Evolutionary conservation across 2,888 invertebrate genomes (phyloP).

Genomic region (Morpho deidamia): DNA sequence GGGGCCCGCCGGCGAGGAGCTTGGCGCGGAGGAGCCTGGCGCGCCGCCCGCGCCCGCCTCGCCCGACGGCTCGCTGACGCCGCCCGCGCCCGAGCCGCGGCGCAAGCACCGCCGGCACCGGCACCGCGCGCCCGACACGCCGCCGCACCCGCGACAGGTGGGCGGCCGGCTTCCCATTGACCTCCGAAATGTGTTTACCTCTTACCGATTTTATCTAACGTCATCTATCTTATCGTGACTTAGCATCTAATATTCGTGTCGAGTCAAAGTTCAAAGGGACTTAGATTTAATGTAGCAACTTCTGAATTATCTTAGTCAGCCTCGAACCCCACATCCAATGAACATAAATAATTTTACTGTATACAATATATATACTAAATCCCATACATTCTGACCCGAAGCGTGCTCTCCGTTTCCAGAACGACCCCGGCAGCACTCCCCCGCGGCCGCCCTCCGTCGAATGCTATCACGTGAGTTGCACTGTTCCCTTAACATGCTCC

Average conservation of each 20-base stretch:
- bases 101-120: conserved; percentile 24
- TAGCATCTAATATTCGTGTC: too few species aligned
- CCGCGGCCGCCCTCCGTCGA: conserved; percentile 33
- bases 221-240: too few species aligned
- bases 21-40: conserved; percentile 13
- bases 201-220: too few species aligned
- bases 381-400: too few species aligned
- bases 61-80: conserved; percentile 23
- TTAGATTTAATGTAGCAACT: too few species aligned
- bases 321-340: too few species aligned
- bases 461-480: conserved; percentile 15
- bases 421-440: conserved; percentile 36
- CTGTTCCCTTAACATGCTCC: too few species aligned
- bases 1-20: conserved; percentile 15
- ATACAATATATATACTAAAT: too few species aligned
- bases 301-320: too few species aligned
- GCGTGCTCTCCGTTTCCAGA: conserved; percentile 19
- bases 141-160: conserved; percentile 24
- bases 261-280: too few species aligned
- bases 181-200: too few species aligned
- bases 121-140: conserved; percentile 25
- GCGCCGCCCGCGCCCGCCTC: conserved; percentile 23
- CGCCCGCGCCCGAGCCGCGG: conserved; percentile 26
- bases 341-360: too few species aligned
- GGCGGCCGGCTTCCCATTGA: not conserved